Percentiles rank a stretch among this genome's conserved stretches.
These are phyloP conservation scores for Polydrusus cervinus DNA, from an alignment of 2,888 invertebrate genomes.

Conservation along the genomic window DNA sequence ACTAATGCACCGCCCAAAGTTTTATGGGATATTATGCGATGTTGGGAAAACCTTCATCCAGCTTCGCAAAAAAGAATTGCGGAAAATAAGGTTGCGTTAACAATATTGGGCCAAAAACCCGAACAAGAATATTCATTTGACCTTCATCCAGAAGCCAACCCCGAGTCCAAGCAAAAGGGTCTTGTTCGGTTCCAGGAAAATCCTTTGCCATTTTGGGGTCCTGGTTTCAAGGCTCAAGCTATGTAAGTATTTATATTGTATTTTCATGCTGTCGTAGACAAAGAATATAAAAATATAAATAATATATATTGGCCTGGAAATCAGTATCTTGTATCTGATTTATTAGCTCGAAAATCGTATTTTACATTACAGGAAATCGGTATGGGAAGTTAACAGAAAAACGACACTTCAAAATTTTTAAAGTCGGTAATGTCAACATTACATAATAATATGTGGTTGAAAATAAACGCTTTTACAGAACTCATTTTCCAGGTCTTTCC, in stretches of 20 bases:
- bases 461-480: too few species aligned
- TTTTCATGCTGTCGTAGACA: too few species aligned
- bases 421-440: too few species aligned
- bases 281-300: too few species aligned
- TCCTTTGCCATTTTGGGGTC: slow-evolving; percentile 93
- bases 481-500: too few species aligned
- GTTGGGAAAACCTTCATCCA: slow-evolving; percentile 84
- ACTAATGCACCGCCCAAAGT: slow-evolving; percentile 90
- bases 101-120: slow-evolving; percentile 75
- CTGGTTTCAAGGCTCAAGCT: slow-evolving; percentile 85
- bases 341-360: too few species aligned
- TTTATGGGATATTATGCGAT: slow-evolving; percentile 93
- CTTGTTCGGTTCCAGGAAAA: slow-evolving; percentile 89
- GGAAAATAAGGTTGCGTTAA: slow-evolving; percentile 72
- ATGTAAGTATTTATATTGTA: slow-evolving; percentile 75
- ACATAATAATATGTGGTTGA: too few species aligned
- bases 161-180: slow-evolving; percentile 82
- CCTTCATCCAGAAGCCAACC: slow-evolving; percentile 83
- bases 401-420: too few species aligned
- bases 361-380: too few species aligned
- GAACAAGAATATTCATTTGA: slow-evolving; percentile 73
- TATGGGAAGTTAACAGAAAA: too few species aligned
- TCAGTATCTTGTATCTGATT: too few species aligned
- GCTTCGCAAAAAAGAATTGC: slow-evolving; percentile 76
- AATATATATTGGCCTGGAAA: too few species aligned